These are phyloP conservation scores for Oncopodura yosiiana DNA, from an alignment of 1,140 invertebrate species.

Conservation along the genomic window DNA sequence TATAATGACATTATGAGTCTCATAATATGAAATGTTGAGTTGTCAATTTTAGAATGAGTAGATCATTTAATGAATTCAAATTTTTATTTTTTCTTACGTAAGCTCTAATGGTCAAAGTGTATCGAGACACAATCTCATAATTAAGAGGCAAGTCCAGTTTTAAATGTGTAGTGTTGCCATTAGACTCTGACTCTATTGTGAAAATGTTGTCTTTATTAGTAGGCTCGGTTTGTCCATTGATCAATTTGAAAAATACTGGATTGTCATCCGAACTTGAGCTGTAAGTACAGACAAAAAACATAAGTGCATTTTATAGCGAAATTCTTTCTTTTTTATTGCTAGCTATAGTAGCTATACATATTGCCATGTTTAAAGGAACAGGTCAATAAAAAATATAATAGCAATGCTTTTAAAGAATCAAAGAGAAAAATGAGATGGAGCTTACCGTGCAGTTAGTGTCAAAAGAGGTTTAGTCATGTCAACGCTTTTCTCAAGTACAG, in stretches of 20 bases:
- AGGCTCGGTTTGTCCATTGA: constrained; percentile 66
- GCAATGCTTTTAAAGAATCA: neutral
- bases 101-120: constrained; percentile 68
- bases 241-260: constrained; percentile 64
- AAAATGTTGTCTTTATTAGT: constrained; percentile 72
- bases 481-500: constrained; percentile 59
- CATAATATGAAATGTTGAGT: too few relatives aligned
- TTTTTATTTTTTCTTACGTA: too few relatives aligned
- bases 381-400: too few relatives aligned
- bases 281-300: constrained; percentile 11
- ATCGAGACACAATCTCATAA: constrained; percentile 71
- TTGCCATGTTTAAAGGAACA: too few relatives aligned
- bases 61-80: too few relatives aligned
- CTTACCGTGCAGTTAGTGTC: constrained; percentile 57
- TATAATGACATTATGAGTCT: too few relatives aligned
- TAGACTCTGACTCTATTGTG: constrained; percentile 50
- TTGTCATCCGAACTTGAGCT: constrained; percentile 62
- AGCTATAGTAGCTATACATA: too few relatives aligned
- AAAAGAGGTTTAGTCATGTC: constrained; percentile 58
- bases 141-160: constrained; percentile 62
- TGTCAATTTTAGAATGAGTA: too few relatives aligned
- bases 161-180: constrained; percentile 58
- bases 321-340: too few relatives aligned
- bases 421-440: constrained; percentile 31
- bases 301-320: neutral